Percentiles rank a stretch among this genome's conserved stretches.
Conservation (phyloP, 2,113 vertebrate genomes). For the Gambusia affinis region DNA sequence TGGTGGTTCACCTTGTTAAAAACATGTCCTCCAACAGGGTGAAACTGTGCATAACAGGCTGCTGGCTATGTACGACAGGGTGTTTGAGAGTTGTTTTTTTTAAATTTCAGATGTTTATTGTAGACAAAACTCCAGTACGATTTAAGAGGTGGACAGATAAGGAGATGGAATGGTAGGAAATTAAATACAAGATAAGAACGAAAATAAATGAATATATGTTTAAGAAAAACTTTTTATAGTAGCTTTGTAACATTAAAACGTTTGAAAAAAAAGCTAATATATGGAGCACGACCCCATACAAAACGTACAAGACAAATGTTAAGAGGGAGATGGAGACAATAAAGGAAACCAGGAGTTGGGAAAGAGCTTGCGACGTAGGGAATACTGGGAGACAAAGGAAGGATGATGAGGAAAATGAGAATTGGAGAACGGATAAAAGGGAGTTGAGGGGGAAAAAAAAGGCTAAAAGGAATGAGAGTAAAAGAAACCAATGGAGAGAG, state of each 20-base stretch:
- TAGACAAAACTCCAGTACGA: slow-evolving; percentile 38
- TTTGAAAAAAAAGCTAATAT: not conserved
- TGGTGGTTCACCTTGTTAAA: slow-evolving; percentile 45
- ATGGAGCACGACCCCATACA: too few relatives aligned
- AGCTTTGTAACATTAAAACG: not conserved
- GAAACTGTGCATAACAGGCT: slow-evolving; percentile 32
- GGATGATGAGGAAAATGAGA: slow-evolving; percentile 58
- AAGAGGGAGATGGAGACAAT: not conserved
- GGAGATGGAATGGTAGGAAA: slow-evolving; percentile 3
- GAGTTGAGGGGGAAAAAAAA: slow-evolving; percentile 35
- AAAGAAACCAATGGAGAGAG: slow-evolving; percentile 28
- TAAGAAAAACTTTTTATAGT: not conserved
- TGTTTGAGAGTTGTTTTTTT: slow-evolving; percentile 30
- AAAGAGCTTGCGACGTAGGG: slow-evolving; percentile 44
- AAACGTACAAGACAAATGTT: slow-evolving; percentile 6
- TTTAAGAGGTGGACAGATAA: slow-evolving; percentile 22
- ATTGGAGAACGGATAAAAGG: slow-evolving; percentile 38
- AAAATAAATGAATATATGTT: not conserved
- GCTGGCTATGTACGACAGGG: slow-evolving; percentile 8
- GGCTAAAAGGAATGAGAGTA: slow-evolving; percentile 41
- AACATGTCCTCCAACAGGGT: slow-evolving; percentile 29
- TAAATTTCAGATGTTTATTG: slow-evolving; percentile 45
- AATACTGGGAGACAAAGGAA: slow-evolving; percentile 65
- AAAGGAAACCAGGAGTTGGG: slow-evolving; percentile 43
- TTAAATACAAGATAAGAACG: not conserved